Percentiles rank a stretch among this genome's conserved stretches.
These are phyloP conservation scores for Seison nebaliae DNA, from an alignment of 1,140 invertebrate species.

Conservation along the genomic window DNA sequence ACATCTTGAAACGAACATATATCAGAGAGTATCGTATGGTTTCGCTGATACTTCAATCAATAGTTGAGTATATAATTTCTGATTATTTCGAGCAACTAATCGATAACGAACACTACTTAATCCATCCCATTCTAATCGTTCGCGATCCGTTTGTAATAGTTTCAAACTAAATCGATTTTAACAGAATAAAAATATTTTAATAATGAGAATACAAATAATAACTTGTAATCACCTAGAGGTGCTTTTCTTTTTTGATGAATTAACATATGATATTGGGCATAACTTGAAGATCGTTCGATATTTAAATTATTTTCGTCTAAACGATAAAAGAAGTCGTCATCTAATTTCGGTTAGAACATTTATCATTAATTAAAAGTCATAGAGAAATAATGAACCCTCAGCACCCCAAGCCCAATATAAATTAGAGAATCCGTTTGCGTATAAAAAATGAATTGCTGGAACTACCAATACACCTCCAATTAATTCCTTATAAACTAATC, in stretches of 20 bases:
- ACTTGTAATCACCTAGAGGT: conserved; percentile 24
- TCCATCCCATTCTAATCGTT: conserved; percentile 31
- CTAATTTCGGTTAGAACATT: not conserved
- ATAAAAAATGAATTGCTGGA: conserved; percentile 13
- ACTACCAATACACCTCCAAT: conserved; percentile 46
- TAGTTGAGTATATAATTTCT: conserved; percentile 28
- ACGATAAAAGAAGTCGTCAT: conserved; percentile 17
- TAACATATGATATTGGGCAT: conserved; percentile 24
- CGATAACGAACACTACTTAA: conserved; percentile 31
- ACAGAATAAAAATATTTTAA: not conserved
- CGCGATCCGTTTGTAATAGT: conserved; percentile 28
- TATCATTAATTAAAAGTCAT: not conserved
- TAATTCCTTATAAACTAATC: conserved; percentile 57
- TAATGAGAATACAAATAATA: conserved; percentile 11
- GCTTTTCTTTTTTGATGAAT: conserved; percentile 24
- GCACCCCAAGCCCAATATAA: conserved; percentile 10
- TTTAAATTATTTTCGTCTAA: conserved; percentile 23
- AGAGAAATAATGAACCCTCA: not conserved
- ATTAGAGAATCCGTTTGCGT: conserved; percentile 11
- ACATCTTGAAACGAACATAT: too few relatives aligned
- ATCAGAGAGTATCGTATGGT: too few relatives aligned
- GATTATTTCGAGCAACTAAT: conserved; percentile 19
- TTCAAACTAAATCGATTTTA: conserved; percentile 18
- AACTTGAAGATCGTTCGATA: conserved; percentile 19
- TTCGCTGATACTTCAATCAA: conserved; percentile 25